Evolutionary conservation across 2,888 invertebrate genomes (phyloP), one percentile per base, ranked within the genome.

Genomic region (Leptopilina drosophilae): DNA sequence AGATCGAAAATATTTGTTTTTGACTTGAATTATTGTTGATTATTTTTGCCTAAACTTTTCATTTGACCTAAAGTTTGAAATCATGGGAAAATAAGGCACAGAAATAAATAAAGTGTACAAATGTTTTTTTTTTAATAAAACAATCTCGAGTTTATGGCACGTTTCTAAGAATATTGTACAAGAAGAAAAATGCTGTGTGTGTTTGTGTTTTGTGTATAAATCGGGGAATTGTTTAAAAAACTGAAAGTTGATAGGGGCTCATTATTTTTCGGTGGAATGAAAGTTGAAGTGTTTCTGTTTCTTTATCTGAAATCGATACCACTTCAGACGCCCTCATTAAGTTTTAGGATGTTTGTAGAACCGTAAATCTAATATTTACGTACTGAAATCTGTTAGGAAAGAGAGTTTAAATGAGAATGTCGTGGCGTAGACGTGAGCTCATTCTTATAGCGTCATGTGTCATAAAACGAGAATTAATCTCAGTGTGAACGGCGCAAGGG

Each of bases 391-490:
- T 73, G 56, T 73, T 73, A n/a, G 73, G n/a, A 56, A 56, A 73
- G 53, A 73, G 73, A n/a, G 73, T 73, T 49, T 53, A 53, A 73
- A 53, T 56, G 69, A 69, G 69, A 53, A 69, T 69, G 53, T 69
- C 69, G 15, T 69, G 53, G 15, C 82, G 84, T 82, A 81, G 81
- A 82, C 82, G 80, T 78, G 80, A 84, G 81, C 81, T 84, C 82
- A 84, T 84, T 82, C 84, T 84, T 84, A 80, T 69, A 82, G 84
- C 82, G 82, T 82, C 82, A 84, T 82, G 82, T 84, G 82, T 84
- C 82, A 82, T 84, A 84, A 84, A 82, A 73, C 73, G 33, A 73
- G 73, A 73, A 73, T 73, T 73, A 73, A 73, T 73, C 73, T 73
- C 73, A 56, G 73, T 73, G 56, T n/a, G 73, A 73, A 73, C 33